A percentile compares a stretch with the other conserved stretches of the same genome.
These are phyloP conservation scores for Pantala flavescens DNA, from an alignment of 1,140 invertebrate species.

Conservation along the genomic window DNA sequence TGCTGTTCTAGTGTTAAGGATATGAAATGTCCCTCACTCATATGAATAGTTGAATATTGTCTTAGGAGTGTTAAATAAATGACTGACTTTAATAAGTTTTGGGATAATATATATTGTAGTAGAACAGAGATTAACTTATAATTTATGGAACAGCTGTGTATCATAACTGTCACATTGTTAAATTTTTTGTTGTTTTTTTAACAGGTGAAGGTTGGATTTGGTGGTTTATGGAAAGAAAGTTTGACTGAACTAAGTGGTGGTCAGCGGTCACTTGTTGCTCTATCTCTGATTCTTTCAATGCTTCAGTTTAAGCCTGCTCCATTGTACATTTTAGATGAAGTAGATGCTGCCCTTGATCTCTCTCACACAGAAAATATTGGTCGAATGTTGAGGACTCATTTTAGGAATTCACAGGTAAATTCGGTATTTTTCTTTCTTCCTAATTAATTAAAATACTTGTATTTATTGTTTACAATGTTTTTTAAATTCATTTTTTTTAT, in stretches of 20 bases:
- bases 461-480: not conserved
- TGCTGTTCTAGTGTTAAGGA: too few species aligned
- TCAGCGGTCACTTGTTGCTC: slow-evolving; percentile 89
- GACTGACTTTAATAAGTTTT: too few species aligned
- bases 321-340: slow-evolving; percentile 97
- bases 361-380: slow-evolving; percentile 99
- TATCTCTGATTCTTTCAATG: slow-evolving; percentile 94
- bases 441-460: not conserved
- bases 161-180: too few species aligned
- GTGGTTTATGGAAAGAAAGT: slow-evolving; percentile 92
- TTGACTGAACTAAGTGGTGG: slow-evolving; percentile 93
- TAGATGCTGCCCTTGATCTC: slow-evolving; percentile 95
- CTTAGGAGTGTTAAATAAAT: too few species aligned
- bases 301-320: slow-evolving; percentile 95
- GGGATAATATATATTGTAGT: too few species aligned
- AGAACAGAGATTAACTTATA: too few species aligned
- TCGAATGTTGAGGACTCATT: slow-evolving; percentile 87
- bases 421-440: not conserved
- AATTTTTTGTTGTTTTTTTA: slow-evolving; percentile 17
- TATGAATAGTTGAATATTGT: too few species aligned
- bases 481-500: not conserved
- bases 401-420: slow-evolving; percentile 79
- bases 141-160: too few species aligned
- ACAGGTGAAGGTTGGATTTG: slow-evolving; percentile 83
- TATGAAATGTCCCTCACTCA: too few species aligned